A percentile compares a stretch with the other conserved stretches of the same genome.
Evolutionary conservation across 2,113 vertebrate genomes (phyloP).

Genomic region (Hyla sarda): DNA sequence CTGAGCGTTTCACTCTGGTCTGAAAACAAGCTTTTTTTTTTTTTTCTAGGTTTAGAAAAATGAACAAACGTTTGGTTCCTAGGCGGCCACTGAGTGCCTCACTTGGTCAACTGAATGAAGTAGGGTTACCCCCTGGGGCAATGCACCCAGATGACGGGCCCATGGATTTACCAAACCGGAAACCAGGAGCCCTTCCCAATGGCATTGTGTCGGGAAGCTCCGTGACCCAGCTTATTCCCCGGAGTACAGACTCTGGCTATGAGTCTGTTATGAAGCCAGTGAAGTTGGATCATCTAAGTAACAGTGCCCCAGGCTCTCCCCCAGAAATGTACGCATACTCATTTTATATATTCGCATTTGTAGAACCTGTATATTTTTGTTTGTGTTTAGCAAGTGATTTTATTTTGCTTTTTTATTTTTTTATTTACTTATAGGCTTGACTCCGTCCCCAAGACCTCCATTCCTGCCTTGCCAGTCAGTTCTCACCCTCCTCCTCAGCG

Average conservation of each 20-base stretch:
- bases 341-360: not conserved
- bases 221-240: conserved; percentile 88
- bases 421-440: conserved; percentile 78
- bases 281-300: conserved; percentile 87
- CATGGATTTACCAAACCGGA: conserved; percentile 84
- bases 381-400: not conserved
- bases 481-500: conserved; percentile 80
- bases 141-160: conserved; percentile 87
- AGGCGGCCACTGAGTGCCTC: conserved; percentile 85
- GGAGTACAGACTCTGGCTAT: conserved; percentile 85
- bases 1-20: not conserved
- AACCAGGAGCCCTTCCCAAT: conserved; percentile 86
- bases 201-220: conserved; percentile 82
- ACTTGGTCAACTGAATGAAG: conserved; percentile 85
- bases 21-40: not conserved
- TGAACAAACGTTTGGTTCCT: conserved; percentile 93
- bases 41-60: conserved; percentile 90
- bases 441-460: conserved; percentile 77
- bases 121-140: conserved; percentile 83
- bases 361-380: not conserved
- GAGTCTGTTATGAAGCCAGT: conserved; percentile 85
- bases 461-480: conserved; percentile 82
- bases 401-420: not conserved
- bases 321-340: conserved; percentile 84
- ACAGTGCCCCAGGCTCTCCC: conserved; percentile 91